Percentiles rank a stretch among this genome's conserved stretches.
phyloP scores from a whole-genome alignment of 2,113 vertebrate species.

The Ovis canadensis region DNA sequence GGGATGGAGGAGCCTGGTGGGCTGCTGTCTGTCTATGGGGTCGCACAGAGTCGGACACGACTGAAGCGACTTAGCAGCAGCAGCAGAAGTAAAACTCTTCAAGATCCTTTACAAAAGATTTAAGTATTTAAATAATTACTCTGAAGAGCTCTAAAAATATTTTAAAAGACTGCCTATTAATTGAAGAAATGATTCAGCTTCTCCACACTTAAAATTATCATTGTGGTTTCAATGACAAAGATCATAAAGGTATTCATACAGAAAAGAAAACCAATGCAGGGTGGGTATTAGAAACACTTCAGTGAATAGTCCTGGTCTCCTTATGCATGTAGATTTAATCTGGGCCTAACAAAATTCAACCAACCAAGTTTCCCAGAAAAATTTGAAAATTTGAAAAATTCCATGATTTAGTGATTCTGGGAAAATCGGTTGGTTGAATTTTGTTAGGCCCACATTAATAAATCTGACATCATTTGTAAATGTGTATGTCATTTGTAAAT shows the following conservation, averaged over 20 bases:
- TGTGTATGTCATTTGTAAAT: background rate
- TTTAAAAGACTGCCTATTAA: background rate
- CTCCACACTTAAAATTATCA: background rate
- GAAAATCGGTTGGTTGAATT: background rate
- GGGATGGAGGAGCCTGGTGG: too few species aligned
- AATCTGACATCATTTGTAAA: background rate
- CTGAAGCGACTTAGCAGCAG: too few species aligned
- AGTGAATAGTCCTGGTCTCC: background rate
- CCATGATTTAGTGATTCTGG: background rate
- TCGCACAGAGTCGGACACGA: too few species aligned
- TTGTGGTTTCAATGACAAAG: background rate
- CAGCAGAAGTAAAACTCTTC: background rate
- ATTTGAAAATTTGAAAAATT: background rate
- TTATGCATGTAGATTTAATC: background rate
- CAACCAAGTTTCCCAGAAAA: background rate
- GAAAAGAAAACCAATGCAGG: background rate
- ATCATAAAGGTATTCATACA: background rate
- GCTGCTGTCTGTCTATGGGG: too few species aligned
- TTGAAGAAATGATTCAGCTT: background rate
- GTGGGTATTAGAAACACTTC: background rate
- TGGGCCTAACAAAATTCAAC: background rate
- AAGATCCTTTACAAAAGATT: conserved; percentile 22
- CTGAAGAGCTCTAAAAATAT: background rate
- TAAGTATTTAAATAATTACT: conserved; percentile 22
- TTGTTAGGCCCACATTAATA: conserved; percentile 19